Evolutionary conservation across 2,113 vertebrate genomes (phyloP), one percentile per base, ranked within the genome.

Genomic region (Gopherus evgoodei): DNA sequence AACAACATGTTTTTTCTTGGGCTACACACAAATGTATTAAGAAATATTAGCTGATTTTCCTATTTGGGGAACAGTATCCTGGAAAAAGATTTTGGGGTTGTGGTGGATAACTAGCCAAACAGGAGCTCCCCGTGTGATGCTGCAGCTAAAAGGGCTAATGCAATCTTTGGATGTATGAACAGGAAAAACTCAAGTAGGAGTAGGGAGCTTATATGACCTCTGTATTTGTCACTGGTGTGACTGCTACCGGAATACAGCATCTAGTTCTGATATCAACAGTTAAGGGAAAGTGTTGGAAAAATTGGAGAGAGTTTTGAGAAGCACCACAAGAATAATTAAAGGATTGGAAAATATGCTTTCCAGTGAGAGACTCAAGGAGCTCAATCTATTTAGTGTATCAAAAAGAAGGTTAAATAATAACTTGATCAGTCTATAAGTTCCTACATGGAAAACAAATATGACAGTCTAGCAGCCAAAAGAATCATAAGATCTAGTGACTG

Each of bases 321-420:
- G 35, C 22, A 2, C 75, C 35, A 56, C 2, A 5, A 90, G 52
- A 21, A 83, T 25, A 76, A 44, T 75, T 22, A 44, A 75, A 12
- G 10, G 4, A 17, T 12, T 10, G 1, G 54, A 79, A 79, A 78
- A 80, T 3, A 16, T 1, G 2, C 11, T 11, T 80, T 10, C 31
- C 42, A 86, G 44, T 16, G 79, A 38, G 0, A 0, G 35, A 6
- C 78, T 65, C 4, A 0, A 29, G 52, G 83, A 27, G 49, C 72
- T 62, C 52, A 27, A 0, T 3, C 29, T 81, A 29, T 0, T 0
- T 5, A 1, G 6, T 10, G 49, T 80, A 9, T 1, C 1, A 1
- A 6, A 0, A 0, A 31, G 62, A 75, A 19, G 0, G 0, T 14
- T 4, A 0, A 17, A n/a, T 1, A 2, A 49, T n/a, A 44, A 78